Evolutionary conservation across 2,888 invertebrate genomes (phyloP).

Genomic region (Latheticus oryzae): DNA sequence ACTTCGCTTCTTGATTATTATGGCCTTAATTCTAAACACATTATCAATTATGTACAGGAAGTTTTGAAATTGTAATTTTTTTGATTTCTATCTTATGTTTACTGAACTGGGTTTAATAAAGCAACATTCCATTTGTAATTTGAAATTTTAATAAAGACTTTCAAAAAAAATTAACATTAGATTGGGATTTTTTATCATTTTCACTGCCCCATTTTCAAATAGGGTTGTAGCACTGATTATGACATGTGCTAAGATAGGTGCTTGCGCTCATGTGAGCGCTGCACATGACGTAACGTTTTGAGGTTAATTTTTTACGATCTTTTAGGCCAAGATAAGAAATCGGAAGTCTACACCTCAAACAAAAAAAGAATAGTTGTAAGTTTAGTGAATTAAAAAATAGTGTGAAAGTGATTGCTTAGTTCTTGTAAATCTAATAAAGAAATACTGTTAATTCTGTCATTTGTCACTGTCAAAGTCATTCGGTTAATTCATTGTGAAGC

Average conservation of each 20-base stretch:
- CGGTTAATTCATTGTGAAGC: background rate
- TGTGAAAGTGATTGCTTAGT: constrained; percentile 8
- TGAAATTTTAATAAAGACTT: constrained; percentile 24
- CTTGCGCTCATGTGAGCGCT: constrained; percentile 40
- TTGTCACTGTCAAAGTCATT: constrained; percentile 17
- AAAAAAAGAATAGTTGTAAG: too few relatives aligned
- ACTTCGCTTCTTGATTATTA: constrained; percentile 86
- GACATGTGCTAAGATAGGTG: constrained; percentile 13
- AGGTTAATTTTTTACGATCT: constrained; percentile 32
- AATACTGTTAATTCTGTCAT: constrained; percentile 8
- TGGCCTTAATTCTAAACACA: constrained; percentile 86
- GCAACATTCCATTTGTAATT: constrained; percentile 23
- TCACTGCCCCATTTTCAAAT: background rate
- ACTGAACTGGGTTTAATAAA: constrained; percentile 8
- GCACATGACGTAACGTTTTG: constrained; percentile 40
- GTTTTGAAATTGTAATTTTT: constrained; percentile 67
- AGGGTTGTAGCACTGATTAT: constrained; percentile 29
- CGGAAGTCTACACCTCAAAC: too few relatives aligned
- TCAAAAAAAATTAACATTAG: constrained; percentile 6
- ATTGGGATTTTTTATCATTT: constrained; percentile 13
- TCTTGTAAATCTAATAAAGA: too few relatives aligned
- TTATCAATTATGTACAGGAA: constrained; percentile 74
- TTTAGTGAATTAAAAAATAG: constrained; percentile 9
- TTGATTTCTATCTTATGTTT: constrained; percentile 10
- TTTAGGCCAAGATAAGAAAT: constrained; percentile 2